Conservation (phyloP, 2,888 invertebrate species). For the Lasioglossum vierecki region DNA sequence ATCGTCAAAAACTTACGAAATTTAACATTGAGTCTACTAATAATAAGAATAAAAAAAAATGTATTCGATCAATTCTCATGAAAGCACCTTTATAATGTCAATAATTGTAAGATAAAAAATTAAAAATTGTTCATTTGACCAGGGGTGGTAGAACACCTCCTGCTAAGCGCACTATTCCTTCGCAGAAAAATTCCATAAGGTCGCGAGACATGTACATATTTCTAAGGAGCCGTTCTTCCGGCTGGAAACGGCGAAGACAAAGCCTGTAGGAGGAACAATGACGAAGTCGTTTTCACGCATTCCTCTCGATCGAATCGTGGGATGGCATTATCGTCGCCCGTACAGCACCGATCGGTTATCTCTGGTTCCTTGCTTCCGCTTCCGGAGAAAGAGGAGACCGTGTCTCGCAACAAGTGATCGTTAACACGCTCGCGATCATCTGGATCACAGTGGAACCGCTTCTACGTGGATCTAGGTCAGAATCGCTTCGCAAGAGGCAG, state of each 20-base stretch:
- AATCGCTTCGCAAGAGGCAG: not conserved
- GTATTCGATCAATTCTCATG: no score
- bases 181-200: not conserved
- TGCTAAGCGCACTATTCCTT: not conserved
- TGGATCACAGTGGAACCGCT: slow-evolving; percentile 29
- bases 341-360: not conserved
- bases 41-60: no score
- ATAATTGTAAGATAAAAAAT: no score
- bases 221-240: not conserved
- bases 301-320: slow-evolving; percentile 10
- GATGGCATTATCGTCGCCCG: not conserved
- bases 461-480: not conserved
- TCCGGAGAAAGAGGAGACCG: slow-evolving; percentile 5
- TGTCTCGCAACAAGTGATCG: slow-evolving; percentile 51
- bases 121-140: no score
- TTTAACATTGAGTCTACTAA: no score
- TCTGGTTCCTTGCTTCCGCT: slow-evolving; percentile 22
- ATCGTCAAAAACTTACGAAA: no score
- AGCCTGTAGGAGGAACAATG: not conserved
- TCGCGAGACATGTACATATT: not conserved
- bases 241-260: not conserved
- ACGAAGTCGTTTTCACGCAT: not conserved
- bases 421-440: slow-evolving; percentile 48
- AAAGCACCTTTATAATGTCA: no score
- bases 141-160: not conserved